Percentiles rank a stretch among this genome's conserved stretches.
These are phyloP conservation scores for Andricus quercusramuli DNA, from an alignment of 2,888 invertebrate genomes.

Conservation along the genomic window DNA sequence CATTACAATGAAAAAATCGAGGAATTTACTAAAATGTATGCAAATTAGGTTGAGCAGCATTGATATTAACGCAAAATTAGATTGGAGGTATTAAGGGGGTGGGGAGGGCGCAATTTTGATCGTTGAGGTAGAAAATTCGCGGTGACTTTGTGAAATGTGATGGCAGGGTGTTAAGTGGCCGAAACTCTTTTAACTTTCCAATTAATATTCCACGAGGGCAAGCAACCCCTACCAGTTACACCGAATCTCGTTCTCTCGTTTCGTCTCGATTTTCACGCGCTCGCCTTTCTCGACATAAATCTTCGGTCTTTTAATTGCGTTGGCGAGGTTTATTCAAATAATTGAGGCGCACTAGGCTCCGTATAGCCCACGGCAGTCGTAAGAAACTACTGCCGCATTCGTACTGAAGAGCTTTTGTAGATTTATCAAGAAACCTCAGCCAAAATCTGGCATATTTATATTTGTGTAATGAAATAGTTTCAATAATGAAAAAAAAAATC, in stretches of 20 bases:
- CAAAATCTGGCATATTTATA: neutral
- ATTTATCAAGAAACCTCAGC: slow-evolving; percentile 4
- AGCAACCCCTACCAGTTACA: slow-evolving; percentile 41
- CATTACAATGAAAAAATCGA: too few relatives aligned
- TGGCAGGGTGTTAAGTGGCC: slow-evolving; percentile 50
- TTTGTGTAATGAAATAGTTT: too few relatives aligned
- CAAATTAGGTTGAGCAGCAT: neutral
- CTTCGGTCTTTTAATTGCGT: slow-evolving; percentile 71
- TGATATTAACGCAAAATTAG: slow-evolving; percentile 14
- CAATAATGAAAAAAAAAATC: too few relatives aligned
- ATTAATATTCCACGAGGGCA: slow-evolving; percentile 65
- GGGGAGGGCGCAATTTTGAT: neutral
- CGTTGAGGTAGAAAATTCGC: slow-evolving; percentile 10
- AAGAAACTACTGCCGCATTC: slow-evolving; percentile 17
- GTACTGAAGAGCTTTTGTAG: neutral
- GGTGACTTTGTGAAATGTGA: slow-evolving; percentile 32
- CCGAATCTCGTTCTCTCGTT: slow-evolving; percentile 36
- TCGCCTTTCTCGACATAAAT: slow-evolving; percentile 64
- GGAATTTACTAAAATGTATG: neutral
- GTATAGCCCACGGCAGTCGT: neutral
- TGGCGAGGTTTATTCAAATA: slow-evolving; percentile 70
- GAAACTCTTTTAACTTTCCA: slow-evolving; percentile 66
- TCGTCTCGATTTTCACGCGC: slow-evolving; percentile 43
- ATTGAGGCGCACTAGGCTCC: slow-evolving; percentile 61
- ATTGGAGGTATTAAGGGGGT: neutral